Percentiles rank a stretch among this genome's conserved stretches.
phyloP scores from a whole-genome alignment of 2,113 vertebrate species.

The Varanus salvator region DNA sequence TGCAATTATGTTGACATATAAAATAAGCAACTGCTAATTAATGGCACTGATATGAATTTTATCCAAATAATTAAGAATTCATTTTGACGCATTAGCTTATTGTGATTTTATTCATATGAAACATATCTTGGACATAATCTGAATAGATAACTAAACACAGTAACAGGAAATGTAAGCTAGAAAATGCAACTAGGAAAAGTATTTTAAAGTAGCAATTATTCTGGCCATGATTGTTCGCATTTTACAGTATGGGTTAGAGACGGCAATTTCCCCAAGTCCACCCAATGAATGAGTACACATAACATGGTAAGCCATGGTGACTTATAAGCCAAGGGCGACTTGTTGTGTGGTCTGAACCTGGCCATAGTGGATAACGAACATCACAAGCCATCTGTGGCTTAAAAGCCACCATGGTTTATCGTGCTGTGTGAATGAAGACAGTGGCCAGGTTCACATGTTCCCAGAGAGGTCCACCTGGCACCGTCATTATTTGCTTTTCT shows the following conservation, averaged over 20 bases:
- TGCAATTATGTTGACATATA: background rate
- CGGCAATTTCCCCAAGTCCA: background rate
- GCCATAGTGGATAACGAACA: no score
- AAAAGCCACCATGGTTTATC: no score
- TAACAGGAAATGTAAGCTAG: background rate
- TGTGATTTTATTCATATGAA: slow-evolving; percentile 22
- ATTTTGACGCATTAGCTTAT: background rate
- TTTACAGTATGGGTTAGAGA: background rate
- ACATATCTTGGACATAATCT: background rate
- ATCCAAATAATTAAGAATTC: background rate
- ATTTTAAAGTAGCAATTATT: background rate
- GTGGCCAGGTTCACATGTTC: no score
- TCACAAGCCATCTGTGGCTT: no score
- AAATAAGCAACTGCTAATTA: background rate
- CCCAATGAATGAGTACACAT: no score
- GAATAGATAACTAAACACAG: background rate
- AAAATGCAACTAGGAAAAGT: background rate
- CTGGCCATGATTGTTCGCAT: background rate
- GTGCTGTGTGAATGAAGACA: no score
- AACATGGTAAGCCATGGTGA: no score
- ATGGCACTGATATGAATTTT: background rate
- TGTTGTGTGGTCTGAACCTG: no score
- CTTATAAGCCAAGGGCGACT: no score
- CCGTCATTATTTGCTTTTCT: no score
- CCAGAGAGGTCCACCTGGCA: no score